These are phyloP conservation scores for Drosophila pallidifrons DNA, from an alignment of 1,140 invertebrate genomes.

Conservation along the genomic window DNA sequence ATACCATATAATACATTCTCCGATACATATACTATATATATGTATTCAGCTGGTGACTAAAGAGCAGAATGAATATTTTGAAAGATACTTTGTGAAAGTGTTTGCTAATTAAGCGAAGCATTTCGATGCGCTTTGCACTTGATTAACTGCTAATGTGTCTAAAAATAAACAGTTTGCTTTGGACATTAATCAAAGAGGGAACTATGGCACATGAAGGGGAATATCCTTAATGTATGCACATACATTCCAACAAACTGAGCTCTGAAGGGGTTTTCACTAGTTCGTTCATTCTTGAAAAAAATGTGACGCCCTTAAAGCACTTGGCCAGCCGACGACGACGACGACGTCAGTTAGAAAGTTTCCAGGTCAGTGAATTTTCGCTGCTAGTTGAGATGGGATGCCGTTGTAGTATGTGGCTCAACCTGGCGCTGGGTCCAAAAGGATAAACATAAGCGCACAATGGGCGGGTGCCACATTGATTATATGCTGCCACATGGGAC, in stretches of 20 bases:
- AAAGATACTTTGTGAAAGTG: background rate
- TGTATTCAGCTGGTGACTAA: background rate
- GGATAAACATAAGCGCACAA: constrained; percentile 50
- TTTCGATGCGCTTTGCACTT: constrained; percentile 69
- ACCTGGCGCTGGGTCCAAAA: constrained; percentile 14
- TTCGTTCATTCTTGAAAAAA: constrained; percentile 2
- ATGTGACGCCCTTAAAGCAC: constrained; percentile 30
- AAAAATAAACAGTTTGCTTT: constrained; percentile 55
- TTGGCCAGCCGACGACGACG: constrained; percentile 25
- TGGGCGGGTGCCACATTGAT: constrained; percentile 72
- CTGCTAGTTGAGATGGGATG: constrained; percentile 27
- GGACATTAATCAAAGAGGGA: constrained; percentile 65
- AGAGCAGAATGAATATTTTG: background rate
- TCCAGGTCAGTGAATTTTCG: constrained; percentile 72
- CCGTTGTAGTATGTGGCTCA: constrained; percentile 1
- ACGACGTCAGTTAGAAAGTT: constrained; percentile 39
- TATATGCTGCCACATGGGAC: constrained; percentile 79
- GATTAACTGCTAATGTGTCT: constrained; percentile 59
- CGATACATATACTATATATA: constrained; percentile 1
- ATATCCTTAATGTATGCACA: constrained; percentile 58
- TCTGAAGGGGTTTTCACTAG: constrained; percentile 57
- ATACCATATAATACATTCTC: background rate
- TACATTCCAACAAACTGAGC: constrained; percentile 30
- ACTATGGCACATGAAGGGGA: constrained; percentile 18
- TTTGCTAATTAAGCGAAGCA: constrained; percentile 66